Evolutionary conservation across 1,140 invertebrate species (phyloP), one percentile per base, ranked within the genome.

Genomic region (Drosophila takahashii): DNA sequence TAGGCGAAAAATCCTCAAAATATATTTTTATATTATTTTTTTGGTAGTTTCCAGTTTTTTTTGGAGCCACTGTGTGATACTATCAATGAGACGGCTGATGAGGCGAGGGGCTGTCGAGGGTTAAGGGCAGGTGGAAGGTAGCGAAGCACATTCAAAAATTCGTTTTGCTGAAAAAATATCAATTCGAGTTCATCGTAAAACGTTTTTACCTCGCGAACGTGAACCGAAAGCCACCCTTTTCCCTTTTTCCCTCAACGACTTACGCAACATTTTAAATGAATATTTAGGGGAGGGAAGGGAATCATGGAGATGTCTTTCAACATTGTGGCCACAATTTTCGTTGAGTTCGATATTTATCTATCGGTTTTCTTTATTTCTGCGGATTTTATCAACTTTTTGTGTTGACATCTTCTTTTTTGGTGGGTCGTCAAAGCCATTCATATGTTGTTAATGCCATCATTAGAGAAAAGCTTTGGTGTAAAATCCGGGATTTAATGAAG

Each of bases 151-250:
- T 77, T 66, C 74, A 54, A 65, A 81, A 80, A 80, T 84, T 84
- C 77, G 72, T 76, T 85, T 77, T 60, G 69, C 57, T 36, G 48
- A 50, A 75, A 86, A 81, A 86, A 81, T 81, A 85, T 86, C 83
- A 85, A 85, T 86, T 85, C 59, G 69, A 71, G 78, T 81, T 81
- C 64, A 71, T 71, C 81, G 81, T 85, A 85, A 85, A 86, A 85
- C 78, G 78, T 69, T 86, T 85, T 81, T 78, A 78, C 60, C 74
- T 72, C 50, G 50, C 71, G 54, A 67, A 85, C 81, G 81, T 77
- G 65, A 71, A 71, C 22, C 64, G 32, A 70, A 70, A 54, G 44
- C 45, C 22, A 47, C 13, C 13, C 16, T 26, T 22, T 26, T 22
- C 37, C 22, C 13, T 50, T 51, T 42, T 16, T 16, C 34, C 39